Evolutionary conservation across 2,797 vertebrate genomes (phyloP).

Genomic region (Lepidocolaptes lacrymiger): DNA sequence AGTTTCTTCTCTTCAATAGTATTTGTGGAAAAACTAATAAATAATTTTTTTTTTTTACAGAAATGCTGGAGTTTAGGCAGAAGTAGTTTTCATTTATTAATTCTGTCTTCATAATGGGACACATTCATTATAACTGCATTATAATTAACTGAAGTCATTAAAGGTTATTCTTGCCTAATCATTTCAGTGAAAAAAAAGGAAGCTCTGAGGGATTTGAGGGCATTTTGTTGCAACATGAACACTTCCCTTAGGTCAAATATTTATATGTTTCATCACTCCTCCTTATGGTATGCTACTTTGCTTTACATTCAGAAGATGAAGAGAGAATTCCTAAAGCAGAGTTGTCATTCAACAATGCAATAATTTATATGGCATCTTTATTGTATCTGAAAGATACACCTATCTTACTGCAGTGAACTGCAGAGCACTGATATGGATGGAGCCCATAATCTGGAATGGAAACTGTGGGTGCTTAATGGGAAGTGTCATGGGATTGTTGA

Average conservation of each 20-base stretch:
- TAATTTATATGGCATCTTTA: neutral
- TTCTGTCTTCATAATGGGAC: neutral
- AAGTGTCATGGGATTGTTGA: neutral
- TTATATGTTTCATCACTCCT: neutral
- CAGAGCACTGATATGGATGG: neutral
- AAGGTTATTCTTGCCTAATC: constrained; percentile 40
- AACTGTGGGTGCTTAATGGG: neutral
- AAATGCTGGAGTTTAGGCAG: neutral
- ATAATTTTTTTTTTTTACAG: neutral
- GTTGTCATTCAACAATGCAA: neutral
- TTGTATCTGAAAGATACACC: neutral
- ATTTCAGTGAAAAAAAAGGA: neutral
- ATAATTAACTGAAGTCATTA: constrained; percentile 33
- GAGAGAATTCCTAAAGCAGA: neutral
- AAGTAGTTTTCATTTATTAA: constrained; percentile 29
- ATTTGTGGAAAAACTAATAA: constrained; percentile 20
- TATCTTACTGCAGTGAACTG: neutral
- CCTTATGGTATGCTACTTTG: neutral
- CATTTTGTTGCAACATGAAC: neutral
- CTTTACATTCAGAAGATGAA: neutral
- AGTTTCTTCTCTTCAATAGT: neutral
- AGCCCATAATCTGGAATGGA: neutral
- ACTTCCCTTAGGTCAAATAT: neutral
- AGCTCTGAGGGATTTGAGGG: neutral
- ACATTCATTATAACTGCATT: constrained; percentile 6